Percentiles rank a stretch among this genome's conserved stretches.
Conservation (phyloP, 2,113 vertebrate genomes). For the Vimba vimba region DNA sequence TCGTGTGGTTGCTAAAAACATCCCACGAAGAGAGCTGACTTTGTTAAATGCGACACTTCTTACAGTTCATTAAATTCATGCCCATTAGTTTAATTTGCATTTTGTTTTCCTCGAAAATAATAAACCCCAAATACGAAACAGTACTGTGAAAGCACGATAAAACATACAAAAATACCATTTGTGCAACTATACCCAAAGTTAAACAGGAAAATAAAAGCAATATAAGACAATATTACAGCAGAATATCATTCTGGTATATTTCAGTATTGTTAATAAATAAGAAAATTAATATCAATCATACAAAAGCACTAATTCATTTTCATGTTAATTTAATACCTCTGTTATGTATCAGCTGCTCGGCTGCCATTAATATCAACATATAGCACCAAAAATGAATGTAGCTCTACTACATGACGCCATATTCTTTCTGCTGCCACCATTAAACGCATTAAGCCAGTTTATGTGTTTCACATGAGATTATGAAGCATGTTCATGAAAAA, state of each 20-base stretch:
- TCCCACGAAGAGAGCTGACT: background rate
- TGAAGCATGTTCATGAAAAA: conserved; percentile 23
- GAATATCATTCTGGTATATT: conserved; percentile 57
- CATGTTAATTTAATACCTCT: conserved; percentile 60
- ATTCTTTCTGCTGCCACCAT: conserved; percentile 28
- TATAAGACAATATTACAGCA: conserved; percentile 50
- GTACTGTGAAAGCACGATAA: conserved; percentile 13
- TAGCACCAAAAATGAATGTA: conserved; percentile 64
- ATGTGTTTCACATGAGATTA: conserved; percentile 28
- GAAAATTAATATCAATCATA: conserved; percentile 67
- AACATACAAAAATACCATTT: conserved; percentile 25
- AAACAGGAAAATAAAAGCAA: conserved; percentile 57
- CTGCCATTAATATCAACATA: conserved; percentile 55
- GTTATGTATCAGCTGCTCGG: conserved; percentile 57
- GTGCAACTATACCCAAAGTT: conserved; percentile 17
- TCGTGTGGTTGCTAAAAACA: background rate
- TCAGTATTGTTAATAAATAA: conserved; percentile 77
- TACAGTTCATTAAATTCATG: conserved; percentile 14
- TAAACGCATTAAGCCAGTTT: conserved; percentile 53
- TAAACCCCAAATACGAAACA: background rate
- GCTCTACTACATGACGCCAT: conserved; percentile 39
- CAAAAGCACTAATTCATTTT: conserved; percentile 61
- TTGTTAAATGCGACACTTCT: conserved; percentile 11
- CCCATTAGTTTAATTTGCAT: background rate
- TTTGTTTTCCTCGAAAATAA: conserved; percentile 4